A percentile compares a stretch with the other conserved stretches of the same genome.
Evolutionary conservation across 2,797 vertebrate species (phyloP).

Genomic region (Leptodactylus fallax): DNA sequence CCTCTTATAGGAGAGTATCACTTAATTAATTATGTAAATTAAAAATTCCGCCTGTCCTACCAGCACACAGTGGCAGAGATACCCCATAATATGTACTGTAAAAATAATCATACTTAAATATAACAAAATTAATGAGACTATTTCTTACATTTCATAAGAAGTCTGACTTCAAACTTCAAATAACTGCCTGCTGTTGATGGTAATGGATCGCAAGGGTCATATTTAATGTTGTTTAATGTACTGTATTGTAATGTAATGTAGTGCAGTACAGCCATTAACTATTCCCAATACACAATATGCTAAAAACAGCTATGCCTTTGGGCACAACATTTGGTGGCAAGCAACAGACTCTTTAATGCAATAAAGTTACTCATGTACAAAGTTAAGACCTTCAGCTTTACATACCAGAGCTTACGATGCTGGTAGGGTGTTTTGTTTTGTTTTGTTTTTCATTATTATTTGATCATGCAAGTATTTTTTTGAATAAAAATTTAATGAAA

Average conservation of each 20-base stretch:
- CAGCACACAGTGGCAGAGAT: no score
- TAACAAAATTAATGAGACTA: neutral
- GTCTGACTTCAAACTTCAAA: neutral
- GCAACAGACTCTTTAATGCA: constrained; percentile 23
- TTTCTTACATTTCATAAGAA: neutral
- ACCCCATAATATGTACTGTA: neutral
- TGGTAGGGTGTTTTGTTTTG: no score
- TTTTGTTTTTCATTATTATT: no score
- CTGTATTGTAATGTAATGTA: constrained; percentile 35
- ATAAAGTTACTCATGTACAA: constrained; percentile 26
- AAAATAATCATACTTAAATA: neutral
- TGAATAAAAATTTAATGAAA: neutral
- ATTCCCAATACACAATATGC: constrained; percentile 33
- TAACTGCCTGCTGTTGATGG: constrained; percentile 11
- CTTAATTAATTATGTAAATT: no score
- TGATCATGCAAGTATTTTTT: neutral
- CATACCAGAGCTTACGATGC: no score
- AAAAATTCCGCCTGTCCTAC: no score
- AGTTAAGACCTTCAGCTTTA: neutral
- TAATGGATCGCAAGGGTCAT: constrained; percentile 5
- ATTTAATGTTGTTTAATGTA: constrained; percentile 46
- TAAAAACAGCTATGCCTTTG: constrained; percentile 42
- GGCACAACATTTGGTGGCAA: constrained; percentile 35
- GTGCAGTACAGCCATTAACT: constrained; percentile 28
- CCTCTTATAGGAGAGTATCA: no score